Evolutionary conservation across 2,797 vertebrate species (phyloP).

Genomic region (Muscicapa comitata): DNA sequence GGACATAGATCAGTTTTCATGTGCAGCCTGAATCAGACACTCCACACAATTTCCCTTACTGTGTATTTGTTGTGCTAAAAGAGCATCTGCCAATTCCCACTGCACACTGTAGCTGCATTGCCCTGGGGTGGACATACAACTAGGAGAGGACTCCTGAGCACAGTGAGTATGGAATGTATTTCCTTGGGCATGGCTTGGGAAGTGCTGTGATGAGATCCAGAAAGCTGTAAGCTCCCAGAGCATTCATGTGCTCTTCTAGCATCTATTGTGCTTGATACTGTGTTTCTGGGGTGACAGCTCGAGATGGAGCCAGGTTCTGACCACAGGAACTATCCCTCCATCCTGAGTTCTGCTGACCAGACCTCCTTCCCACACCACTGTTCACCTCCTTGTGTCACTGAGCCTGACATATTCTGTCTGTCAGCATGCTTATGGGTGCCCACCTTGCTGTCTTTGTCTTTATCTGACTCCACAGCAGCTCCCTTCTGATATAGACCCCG

Average conservation of each 20-base stretch:
- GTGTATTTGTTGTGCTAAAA: neutral
- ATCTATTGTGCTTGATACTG: neutral
- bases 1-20: neutral
- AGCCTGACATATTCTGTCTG: neutral
- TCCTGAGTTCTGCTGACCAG: neutral
- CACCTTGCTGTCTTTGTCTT: too few species aligned
- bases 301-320: neutral
- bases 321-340: fast-evolving
- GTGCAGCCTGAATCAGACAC: neutral
- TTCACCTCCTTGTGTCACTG: neutral
- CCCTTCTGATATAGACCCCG: neutral
- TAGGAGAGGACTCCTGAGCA: neutral
- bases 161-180: fast-evolving
- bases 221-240: neutral
- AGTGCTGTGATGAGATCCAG: neutral
- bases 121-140: neutral
- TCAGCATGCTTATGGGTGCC: neutral
- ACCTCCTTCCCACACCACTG: neutral
- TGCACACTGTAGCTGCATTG: fast-evolving
- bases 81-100: neutral
- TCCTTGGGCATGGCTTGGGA: neutral
- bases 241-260: neutral
- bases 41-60: neutral
- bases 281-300: neutral
- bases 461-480: neutral